Base-by-base conservation (phyloP, 2,888 invertebrate species). In the Microplitis deprimator region DNA sequence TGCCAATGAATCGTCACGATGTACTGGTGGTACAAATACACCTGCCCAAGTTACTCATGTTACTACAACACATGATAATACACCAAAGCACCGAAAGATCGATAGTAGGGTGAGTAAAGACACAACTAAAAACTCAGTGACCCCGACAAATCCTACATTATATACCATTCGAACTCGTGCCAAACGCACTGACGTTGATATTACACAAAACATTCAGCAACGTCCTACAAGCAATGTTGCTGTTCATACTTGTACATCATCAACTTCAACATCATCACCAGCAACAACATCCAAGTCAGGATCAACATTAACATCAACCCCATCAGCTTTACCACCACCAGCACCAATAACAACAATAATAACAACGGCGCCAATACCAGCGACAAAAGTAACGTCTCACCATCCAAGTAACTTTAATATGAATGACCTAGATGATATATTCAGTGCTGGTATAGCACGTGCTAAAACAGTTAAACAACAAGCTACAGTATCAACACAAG, bases 371-470 rank as follows among this genome's bases (percentile, higher is more conserved):
- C 50, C 50, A 50, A 50, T 20, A 5, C 1, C 8, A 20, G 1
- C 50, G 8, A 16, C 62, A 62, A 29, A 73, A 62, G 38, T 59
- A n/a, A 8, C 50, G 60, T 1, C 20, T 41, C 17, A 70, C 20
- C 29, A 72, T 64, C 6, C 59, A 7, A 70, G 67, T 41, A 65
- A 71, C 3, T 38, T 79, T 6, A 78, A 76, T 16, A 76, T 79
- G 77, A 74, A 77, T 40, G 86, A 87, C 73, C 77, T 87, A 1
- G 88, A 89, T 59, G 84, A 87, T 69, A 85, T 87, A 29, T 88
- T 88, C 73, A 83, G 84, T 1, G 85, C 85, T 5, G 80, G 77
- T 67, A 79, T 81, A 13, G 75, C 78, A 2, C 70, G 74, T 16
- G 75, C 69, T 5, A 81, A 80, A 62, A 75, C 67, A 20, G 60